These are phyloP conservation scores for Lucifuga dentata DNA, from an alignment of 2,113 vertebrate genomes.

Conservation along the genomic window DNA sequence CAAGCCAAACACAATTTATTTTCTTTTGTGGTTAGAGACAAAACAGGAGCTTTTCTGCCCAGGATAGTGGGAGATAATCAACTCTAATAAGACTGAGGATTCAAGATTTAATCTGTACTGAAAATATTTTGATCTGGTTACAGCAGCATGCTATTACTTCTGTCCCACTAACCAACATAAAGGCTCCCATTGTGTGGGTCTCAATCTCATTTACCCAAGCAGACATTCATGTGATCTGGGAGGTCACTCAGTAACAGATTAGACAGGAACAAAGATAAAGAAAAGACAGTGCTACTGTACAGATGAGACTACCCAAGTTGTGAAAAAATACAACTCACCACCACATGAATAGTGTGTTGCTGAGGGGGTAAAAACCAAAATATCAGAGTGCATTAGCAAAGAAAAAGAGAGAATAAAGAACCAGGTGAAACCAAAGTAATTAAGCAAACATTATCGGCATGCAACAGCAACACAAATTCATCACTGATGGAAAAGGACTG, in stretches of 20 bases:
- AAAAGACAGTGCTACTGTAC: constrained; percentile 51
- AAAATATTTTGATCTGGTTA: constrained; percentile 28
- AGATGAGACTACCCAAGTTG: constrained; percentile 65
- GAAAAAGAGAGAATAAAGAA: constrained; percentile 80
- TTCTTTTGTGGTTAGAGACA: constrained; percentile 21
- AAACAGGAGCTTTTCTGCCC: constrained; percentile 40
- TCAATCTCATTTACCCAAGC: constrained; percentile 38
- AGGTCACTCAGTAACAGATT: constrained; percentile 49
- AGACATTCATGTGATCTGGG: constrained; percentile 80
- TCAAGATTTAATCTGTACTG: constrained; percentile 2
- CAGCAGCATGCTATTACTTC: constrained; percentile 14
- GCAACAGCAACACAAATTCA: constrained; percentile 64
- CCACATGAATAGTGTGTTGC: constrained; percentile 99
- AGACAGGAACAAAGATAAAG: constrained; percentile 27
- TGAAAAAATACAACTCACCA: constrained; percentile 93
- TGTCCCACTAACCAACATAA: constrained; percentile 47
- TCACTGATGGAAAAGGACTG: constrained; percentile 55
- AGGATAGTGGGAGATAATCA: constrained; percentile 24
- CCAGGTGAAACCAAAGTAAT: constrained; percentile 75
- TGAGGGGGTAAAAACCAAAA: constrained; percentile 88
- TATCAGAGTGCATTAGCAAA: constrained; percentile 93
- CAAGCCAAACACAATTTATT: constrained; percentile 11
- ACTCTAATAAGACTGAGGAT: background rate
- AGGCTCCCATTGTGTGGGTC: constrained; percentile 60
- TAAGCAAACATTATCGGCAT: constrained; percentile 71